A percentile compares a stretch with the other conserved stretches of the same genome.
Evolutionary conservation across 1,140 invertebrate genomes (phyloP).

Genomic region (Brachionus sp.): DNA sequence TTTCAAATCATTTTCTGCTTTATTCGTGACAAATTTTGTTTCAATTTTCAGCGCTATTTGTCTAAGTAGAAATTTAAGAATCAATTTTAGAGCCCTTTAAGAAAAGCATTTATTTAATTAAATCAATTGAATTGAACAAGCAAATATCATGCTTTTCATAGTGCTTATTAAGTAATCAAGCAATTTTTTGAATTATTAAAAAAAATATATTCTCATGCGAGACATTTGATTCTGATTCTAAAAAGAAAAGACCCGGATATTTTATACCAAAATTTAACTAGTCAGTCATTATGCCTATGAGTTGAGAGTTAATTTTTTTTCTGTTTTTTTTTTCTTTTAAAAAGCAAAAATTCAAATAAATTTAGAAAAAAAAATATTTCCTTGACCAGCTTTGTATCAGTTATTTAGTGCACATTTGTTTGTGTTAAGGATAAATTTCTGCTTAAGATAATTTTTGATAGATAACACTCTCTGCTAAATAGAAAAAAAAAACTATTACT

Average conservation of each 20-base stretch:
- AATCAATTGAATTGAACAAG: neutral
- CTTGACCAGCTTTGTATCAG: neutral
- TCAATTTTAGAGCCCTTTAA: neutral
- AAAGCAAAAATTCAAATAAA: neutral
- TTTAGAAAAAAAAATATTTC: neutral
- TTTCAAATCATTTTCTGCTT: neutral
- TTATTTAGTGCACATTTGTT: neutral
- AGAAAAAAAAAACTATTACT: neutral
- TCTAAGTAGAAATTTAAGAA: neutral
- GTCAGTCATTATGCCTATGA: too few relatives aligned
- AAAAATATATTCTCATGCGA: neutral
- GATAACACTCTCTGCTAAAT: neutral
- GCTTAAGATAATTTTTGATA: neutral
- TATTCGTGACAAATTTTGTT: slow-evolving; percentile 3
- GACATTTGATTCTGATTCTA: neutral
- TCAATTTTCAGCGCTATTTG: neutral
- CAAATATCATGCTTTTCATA: neutral
- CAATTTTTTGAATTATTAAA: neutral
- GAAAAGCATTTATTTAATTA: neutral
- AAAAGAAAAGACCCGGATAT: too few relatives aligned
- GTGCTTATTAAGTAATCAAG: neutral
- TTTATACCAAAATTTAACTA: too few relatives aligned
- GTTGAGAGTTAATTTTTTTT: neutral
- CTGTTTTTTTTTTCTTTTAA: neutral
- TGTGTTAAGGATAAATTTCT: neutral